Conservation (phyloP, 2,797 vertebrate genomes). For the Hoplostethus atlanticus region DNA sequence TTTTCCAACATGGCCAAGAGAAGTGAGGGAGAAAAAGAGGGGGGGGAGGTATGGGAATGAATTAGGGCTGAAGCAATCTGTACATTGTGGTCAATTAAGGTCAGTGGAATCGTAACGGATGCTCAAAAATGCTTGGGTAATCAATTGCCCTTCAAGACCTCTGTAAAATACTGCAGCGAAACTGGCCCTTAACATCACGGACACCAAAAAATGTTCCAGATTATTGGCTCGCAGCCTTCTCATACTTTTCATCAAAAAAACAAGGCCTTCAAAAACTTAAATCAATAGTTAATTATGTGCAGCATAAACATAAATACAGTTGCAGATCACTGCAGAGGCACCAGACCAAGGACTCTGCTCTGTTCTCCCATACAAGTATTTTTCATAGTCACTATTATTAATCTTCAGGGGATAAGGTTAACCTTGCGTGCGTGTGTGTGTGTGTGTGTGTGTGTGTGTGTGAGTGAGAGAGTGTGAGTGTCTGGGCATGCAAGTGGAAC, state of each 20-base stretch:
- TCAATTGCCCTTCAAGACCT: conserved; percentile 76
- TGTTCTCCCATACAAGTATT: not conserved
- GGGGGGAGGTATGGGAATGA: not conserved
- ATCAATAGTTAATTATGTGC: conserved; percentile 81
- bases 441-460: not conserved
- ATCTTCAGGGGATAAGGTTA: conserved; percentile 28
- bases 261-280: conserved; percentile 56
- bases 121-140: conserved; percentile 64
- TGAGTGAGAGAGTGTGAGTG: not conserved
- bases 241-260: conserved; percentile 63
- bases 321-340: conserved; percentile 30
- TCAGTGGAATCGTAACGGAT: conserved; percentile 60
- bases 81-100: conserved; percentile 61
- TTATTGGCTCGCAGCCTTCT: conserved; percentile 45
- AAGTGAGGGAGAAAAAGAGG: too few species aligned
- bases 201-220: conserved; percentile 51
- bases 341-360: conserved; percentile 17
- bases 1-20: conserved; percentile 29
- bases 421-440: not conserved
- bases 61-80: conserved; percentile 37
- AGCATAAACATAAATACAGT: conserved; percentile 77
- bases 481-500: conserved; percentile 23
- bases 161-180: conserved; percentile 57
- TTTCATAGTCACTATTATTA: conserved; percentile 31
- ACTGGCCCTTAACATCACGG: conserved; percentile 48